Evolutionary conservation across 2,888 invertebrate genomes (phyloP), one percentile per base, ranked within the genome.

Genomic region (Nezara viridula): DNA sequence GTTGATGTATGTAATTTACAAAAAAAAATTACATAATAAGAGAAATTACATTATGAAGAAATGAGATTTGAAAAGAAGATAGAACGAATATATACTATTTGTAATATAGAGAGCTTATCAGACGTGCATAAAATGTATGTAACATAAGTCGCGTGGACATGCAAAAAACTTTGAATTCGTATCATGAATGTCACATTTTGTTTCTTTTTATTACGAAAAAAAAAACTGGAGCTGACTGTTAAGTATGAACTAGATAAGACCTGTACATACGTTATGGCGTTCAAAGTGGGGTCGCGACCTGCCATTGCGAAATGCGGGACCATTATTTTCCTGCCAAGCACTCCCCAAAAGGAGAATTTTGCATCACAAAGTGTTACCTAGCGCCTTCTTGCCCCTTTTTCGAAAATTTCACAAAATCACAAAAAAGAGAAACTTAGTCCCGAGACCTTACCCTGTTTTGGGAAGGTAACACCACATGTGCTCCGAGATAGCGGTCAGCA

Each of bases 401-500:
- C 27, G 60, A 37, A 73, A 60, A 73, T 73, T 37, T 16, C 66
- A 6, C 37, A 32, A 73, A 37, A 66, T 14, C 16, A 27, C 27
- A 12, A 66, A 66, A 32, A 32, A 37, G 27, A 16, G 66, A 73
- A 55, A 55, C 55, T 10, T 19, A 10, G 5, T 24, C 24, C 2
- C 9, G 7, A 55, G 55, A 24, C 7, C 24, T n/a, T 9, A n/a
- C 7, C 55, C 60, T 10, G n/a, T 60, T 60, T 60, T 27, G 66
- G 32, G 19, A 73, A 73, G 19, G 32, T 7, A 9, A 73, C 19
- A 73, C 66, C 66, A 73, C 37, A 73, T n/a, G 81, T 44, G 44
- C 16, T n/a, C n/a, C 12, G 81, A 81, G 81, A 81, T 81, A 81
- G 81, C 16, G 44, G 81, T 81, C 81, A 81, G 81, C 12, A n/a